Base-by-base conservation (phyloP, 2,797 vertebrate species). In the Urosaurus nigricauda region DNA sequence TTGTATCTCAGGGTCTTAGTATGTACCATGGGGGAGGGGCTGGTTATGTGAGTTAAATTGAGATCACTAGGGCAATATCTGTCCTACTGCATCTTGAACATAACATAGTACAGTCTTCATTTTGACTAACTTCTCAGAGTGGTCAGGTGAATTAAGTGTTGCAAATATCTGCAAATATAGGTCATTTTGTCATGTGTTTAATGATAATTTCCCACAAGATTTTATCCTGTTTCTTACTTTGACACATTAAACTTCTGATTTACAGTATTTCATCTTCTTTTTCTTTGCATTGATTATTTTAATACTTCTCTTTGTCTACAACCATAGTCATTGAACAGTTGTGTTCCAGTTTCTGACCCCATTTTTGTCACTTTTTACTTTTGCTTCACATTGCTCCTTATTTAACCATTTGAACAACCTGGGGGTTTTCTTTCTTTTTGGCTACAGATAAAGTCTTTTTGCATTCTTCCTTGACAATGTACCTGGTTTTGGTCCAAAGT, bases 181-280 rank as follows among this genome's bases (percentile, higher is more conserved):
- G 35, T 7, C 16, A 79, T 68, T 77, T 74, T 81, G 56, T 24
- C 4, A 37, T 43, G 13, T 87, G 90, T 83, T 87, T 74, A 73
- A 32, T 75, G 51, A n/a, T 43, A 70, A 14, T 82, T 77, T 92
- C 56, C 35, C 47, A 89, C 87, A 47, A 75, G 85, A 2, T 0
- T 56, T 78, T 74, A 79, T 68, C 91, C 37, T 85, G 83, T 81
- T 70, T 87, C 71, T 89, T 90, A 81, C 74, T 82, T 56, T 85
- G 77, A 16, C 86, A 79, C 63, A 77, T 89, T 84, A 79, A 86
- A 14, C 89, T 94, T 91, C 70, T 79, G 82, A 17, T 79, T 17
- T 83, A n/a, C n/a, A n/a, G n/a, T n/a, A 82, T 92, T 89, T 43
- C 87, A 82, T 60, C 58, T 60, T 60, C 19, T 21, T 21, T 60